A percentile compares a stretch with the other conserved stretches of the same genome.
phyloP scores from a whole-genome alignment of 2,113 vertebrate genomes.

The Melanotaenia duboulayi region DNA sequence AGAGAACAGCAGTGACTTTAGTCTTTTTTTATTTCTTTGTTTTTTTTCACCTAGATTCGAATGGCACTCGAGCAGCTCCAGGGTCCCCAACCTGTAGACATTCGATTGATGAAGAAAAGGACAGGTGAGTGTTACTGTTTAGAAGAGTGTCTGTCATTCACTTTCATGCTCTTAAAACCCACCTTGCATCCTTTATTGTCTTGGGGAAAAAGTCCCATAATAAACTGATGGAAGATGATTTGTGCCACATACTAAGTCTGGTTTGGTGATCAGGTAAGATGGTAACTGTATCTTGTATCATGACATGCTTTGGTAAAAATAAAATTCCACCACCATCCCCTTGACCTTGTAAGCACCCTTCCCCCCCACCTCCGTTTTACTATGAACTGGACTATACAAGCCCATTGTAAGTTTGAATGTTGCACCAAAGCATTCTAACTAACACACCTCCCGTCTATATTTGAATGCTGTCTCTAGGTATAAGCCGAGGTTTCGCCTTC shows the following conservation, averaged over 20 bases:
- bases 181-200: constrained; percentile 69
- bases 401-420: constrained; percentile 94
- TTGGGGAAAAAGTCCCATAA: background rate
- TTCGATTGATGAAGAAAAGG: constrained; percentile 94
- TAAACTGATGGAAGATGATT: constrained; percentile 12
- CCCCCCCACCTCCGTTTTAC: constrained; percentile 71
- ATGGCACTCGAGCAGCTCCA: constrained; percentile 89
- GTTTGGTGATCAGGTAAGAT: constrained; percentile 49
- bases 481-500: constrained; percentile 99
- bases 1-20: background rate
- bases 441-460: constrained; percentile 99
- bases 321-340: constrained; percentile 35
- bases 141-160: constrained; percentile 56
- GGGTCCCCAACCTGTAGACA: constrained; percentile 93
- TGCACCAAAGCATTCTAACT: constrained; percentile 95
- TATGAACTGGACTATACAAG: constrained; percentile 86
- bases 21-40: background rate
- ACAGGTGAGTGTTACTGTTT: constrained; percentile 89
- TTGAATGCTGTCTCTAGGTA: constrained; percentile 99
- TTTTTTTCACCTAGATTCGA: constrained; percentile 84
- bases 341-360: constrained; percentile 60
- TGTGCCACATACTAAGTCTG: constrained; percentile 21
- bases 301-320: constrained; percentile 89
- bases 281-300: constrained; percentile 67
- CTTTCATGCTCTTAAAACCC: constrained; percentile 71